Evolutionary conservation across 2,888 invertebrate genomes (phyloP), one percentile per base, ranked within the genome.

Genomic region (Euphydryas editha): DNA sequence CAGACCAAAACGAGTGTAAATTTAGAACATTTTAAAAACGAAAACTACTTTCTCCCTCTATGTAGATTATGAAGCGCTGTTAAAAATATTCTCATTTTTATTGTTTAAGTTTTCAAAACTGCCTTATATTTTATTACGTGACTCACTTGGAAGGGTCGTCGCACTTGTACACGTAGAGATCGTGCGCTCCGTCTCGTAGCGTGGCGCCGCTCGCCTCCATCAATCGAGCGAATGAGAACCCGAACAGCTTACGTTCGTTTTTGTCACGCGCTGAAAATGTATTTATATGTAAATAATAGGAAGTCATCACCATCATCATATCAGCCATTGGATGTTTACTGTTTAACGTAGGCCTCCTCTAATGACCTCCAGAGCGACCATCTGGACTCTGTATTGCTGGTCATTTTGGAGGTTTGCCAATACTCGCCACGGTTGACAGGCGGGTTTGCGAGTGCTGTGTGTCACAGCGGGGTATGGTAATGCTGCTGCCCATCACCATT

Each of bases 171-270:
- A 99, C 96, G 79, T 95, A 96, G n/a, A 99, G 91, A 74, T 98
- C 97, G 84, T 98, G 98, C 30, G 94, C 94, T 0, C 98, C 97
- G 81, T 99, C 98, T 68, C 96, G 94, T 10, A 98, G 91, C 0
- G 98, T 98, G 0, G 98, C 98, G 0, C 98, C 98, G 73, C 97
- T 97, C 60, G 96, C 95, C 83, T 98, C 98, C 97, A 98, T 98
- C 30, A 98, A 93, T 1, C 97, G 95, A 8, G 97, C 95, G 87
- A 98, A 98, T 15, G 98, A 96, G 84, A 99, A 98, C 0, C 97
- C 98, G 81, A 98, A 97, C 11, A 98, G 88, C 84, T 98, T 98
- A 75, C 98, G 96, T 80, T 98, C 98, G 61, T 95, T 96, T 82
- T 97, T 98, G 75, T 98, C 98, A 62, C 97, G 94, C 0, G 98